Evolutionary conservation across 2,888 invertebrate genomes (phyloP), one percentile per base, ranked within the genome.

Genomic region (Nesidiocoris tenuis): DNA sequence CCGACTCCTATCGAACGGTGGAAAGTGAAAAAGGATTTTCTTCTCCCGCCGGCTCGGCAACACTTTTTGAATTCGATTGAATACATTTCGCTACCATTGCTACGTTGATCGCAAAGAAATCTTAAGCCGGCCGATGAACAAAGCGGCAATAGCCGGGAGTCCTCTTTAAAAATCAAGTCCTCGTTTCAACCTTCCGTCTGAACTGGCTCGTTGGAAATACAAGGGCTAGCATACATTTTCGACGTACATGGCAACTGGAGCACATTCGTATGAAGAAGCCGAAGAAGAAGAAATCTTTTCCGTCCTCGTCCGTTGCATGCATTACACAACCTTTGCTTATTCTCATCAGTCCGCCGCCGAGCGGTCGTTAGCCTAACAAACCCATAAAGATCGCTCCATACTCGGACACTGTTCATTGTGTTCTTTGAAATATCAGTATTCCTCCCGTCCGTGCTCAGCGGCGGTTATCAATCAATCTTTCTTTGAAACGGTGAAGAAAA

Each of bases 321-420:
- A 67, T 67, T 67, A 67, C 56, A 56, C 56, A 67, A 55, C 65
- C 39, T 39, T 39, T 39, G 39, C 39, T 39, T n/a, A n/a, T n/a
- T 39, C 39, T 39, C 39, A 12, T 39, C 39, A 7, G 39, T 39
- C 39, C 12, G 39, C 3, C 3, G 39, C 5, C 39, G 39, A 39
- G n/a, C n/a, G n/a, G 39, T 39, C 39, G 39, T 39, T 39, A 39
- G 39, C 39, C 39, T 39, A 39, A 39, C 39, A 39, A 39, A 39
- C 39, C 39, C 3, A 39, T 39, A 39, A 39, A 39, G 39, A 39
- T 39, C 39, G 5, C 12, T 39, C 39, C 39, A 39, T 39, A 3
- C 39, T 39, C 39, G 39, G 39, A 39, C 39, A n/a, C n/a, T n/a
- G n/a, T n/a, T 39, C 39, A 39, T 39, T 39, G 39, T 39, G 39